phyloP scores from a whole-genome alignment of 2,113 vertebrate species.

The Petrocephalus zakoni region DNA sequence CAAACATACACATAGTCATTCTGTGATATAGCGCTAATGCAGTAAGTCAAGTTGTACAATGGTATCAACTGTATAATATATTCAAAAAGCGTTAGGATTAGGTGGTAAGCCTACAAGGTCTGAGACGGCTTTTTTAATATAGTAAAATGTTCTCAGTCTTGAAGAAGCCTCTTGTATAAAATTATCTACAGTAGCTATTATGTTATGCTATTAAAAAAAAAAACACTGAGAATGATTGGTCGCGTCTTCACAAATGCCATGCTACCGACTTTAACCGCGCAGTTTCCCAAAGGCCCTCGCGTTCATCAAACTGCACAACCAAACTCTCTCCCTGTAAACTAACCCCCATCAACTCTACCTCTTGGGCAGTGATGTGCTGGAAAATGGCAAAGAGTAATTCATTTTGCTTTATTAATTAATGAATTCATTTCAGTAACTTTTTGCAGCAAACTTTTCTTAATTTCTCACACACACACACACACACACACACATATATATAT shows the following conservation, averaged over 20 bases:
- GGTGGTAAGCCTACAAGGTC: neutral
- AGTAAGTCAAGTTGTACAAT: neutral
- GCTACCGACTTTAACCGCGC: neutral
- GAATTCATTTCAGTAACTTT: neutral
- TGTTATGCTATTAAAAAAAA: slow-evolving; percentile 20
- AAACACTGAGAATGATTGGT: neutral
- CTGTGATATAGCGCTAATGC: neutral
- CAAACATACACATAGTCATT: neutral
- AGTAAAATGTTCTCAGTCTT: slow-evolving; percentile 11
- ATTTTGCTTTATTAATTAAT: slow-evolving; percentile 3
- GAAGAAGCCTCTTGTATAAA: slow-evolving; percentile 22
- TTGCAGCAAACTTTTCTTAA: neutral
- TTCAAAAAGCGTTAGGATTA: neutral
- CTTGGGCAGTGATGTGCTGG: neutral
- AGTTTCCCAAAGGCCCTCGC: slow-evolving; percentile 20
- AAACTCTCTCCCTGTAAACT: neutral
- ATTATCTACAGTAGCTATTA: slow-evolving; percentile 28
- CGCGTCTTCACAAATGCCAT: neutral
- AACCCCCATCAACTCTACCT: slow-evolving; percentile 3
- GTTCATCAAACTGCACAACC: neutral
- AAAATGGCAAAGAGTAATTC: neutral
- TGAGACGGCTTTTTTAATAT: slow-evolving; percentile 20
- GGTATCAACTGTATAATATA: neutral
- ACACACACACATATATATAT: no score
- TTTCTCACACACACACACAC: neutral